Base-by-base conservation (phyloP, 2,888 invertebrate genomes). In the Taenaris catops region DNA sequence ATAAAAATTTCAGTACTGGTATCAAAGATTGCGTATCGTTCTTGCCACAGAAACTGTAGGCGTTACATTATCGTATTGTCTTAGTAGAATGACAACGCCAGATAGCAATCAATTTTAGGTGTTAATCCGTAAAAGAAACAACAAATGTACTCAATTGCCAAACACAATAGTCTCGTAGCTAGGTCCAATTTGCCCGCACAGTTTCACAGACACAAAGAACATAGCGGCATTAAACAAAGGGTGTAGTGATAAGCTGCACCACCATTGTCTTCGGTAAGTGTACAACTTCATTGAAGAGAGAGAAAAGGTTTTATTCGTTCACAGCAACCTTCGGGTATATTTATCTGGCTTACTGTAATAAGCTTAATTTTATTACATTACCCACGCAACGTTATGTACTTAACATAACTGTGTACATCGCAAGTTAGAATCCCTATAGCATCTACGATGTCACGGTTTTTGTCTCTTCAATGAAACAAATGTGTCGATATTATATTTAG, bases 311-410 rank as follows among this genome's bases (percentile, higher is more conserved):
- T 18, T 11, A 29, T 25, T 35, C 21, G 23, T 35, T 19, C 29
- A 16, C 6, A 20, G 33, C 36, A 45, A 38, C 47, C 47, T 47
- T 47, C 46, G 23, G 24, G 35, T 36, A 40, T 38, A 38, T 44
- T 45, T 47, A 38, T 47, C 45, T 42, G 39, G 47, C 45, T 47
- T 47, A 47, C 20, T 31, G 38, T 47, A 47, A 47, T 45, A 28
- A 38, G 42, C 47, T 47, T 47, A 45, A 40, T 40, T 44, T 40
- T 47, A 47, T 47, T 42, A 47, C 45, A 47, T 47, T 47, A 47
- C 16, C 34, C 27, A 38, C 31, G 34, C 44, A 45, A 45, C 47
- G 45, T 34, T 45, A 40, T 3, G 16, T 14, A 33, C 35, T 28
- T 26, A 19, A 33, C 27, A 19, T 25, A 18, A 34, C 31, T 28